phyloP scores from a whole-genome alignment of 92 coral and sea anemone species.

The Bergia sp. region DNA sequence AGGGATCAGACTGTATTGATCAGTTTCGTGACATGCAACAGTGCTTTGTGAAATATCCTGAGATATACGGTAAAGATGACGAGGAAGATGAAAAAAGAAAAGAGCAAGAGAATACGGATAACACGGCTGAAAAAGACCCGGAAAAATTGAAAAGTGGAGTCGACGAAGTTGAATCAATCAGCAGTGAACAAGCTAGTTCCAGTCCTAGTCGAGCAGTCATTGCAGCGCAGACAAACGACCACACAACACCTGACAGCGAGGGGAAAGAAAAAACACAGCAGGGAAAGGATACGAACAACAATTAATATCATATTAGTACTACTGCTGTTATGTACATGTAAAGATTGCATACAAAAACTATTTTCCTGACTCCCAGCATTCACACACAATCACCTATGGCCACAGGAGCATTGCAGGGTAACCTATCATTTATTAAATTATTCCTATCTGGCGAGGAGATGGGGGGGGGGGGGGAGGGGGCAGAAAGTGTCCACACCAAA shows the following conservation, averaged over 20 bases:
- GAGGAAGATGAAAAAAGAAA: conserved; percentile 59
- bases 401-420: no score
- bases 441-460: no score
- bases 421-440: no score
- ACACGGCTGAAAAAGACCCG: not conserved
- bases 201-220: conserved; percentile 42
- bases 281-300: not conserved
- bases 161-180: not conserved
- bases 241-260: not conserved
- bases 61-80: conserved; percentile 90
- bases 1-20: conserved; percentile 94
- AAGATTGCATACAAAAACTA: not conserved
- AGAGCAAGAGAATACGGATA: conserved; percentile 34
- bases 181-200: conserved; percentile 17
- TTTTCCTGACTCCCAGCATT: not conserved
- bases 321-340: not conserved
- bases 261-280: not conserved
- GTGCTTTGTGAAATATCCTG: conserved; percentile 92
- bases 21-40: conserved; percentile 95
- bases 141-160: not conserved
- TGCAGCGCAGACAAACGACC: conserved; percentile 36
- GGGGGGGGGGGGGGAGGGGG: no score
- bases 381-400: no score
- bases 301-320: not conserved
- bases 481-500: no score